Base-by-base conservation (phyloP, 2,888 invertebrate genomes). In the Drosophila suboccidentalis region DNA sequence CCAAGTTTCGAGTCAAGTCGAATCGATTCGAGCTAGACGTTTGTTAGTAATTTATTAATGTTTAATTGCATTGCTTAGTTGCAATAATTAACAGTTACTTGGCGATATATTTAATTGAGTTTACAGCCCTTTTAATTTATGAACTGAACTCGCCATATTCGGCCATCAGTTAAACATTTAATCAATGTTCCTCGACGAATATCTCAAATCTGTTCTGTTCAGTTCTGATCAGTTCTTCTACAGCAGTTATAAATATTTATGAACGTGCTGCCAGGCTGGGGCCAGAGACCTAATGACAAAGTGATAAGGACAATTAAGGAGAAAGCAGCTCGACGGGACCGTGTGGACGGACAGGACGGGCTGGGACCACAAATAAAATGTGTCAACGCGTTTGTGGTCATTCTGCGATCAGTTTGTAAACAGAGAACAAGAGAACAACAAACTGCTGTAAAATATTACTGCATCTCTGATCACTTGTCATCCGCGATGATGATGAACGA, bases 291-390 rank as follows among this genome's bases (percentile, higher is more conserved):
- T 86, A 86, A 89, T 86, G 89, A 71, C 89, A 87, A 89, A 75
- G 85, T 87, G 86, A 87, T 87, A 89, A 87, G 82, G 89, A 87
- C 86, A 87, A 87, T 87, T 87, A 87, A 87, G 86, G 86, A 82
- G 86, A 87, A 87, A 87, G 89, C 86, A 67, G 75, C 60, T 59
- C 22, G 59, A 49, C 34, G 22, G 26, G 38, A 9, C 11, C 17
- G 15, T 8, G 1, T 8, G 1, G 51, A 26, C 32, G 50, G 11
- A 39, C 34, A 15, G 19, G 13, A 26, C 13, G 54, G 8, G 29
- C 29, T 39, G 39, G 22, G 60, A 15, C 58, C 75, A 78, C 80
- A 72, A 68, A 71, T 79, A 80, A 85, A 85, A 85, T 85, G 89
- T 86, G 87, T 88, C 89, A 88, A 74, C 71, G 69, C 68, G 60